Evolutionary conservation across 2,113 vertebrate genomes (phyloP), one percentile per base, ranked within the genome.

Genomic region (Tiliqua scincoides): DNA sequence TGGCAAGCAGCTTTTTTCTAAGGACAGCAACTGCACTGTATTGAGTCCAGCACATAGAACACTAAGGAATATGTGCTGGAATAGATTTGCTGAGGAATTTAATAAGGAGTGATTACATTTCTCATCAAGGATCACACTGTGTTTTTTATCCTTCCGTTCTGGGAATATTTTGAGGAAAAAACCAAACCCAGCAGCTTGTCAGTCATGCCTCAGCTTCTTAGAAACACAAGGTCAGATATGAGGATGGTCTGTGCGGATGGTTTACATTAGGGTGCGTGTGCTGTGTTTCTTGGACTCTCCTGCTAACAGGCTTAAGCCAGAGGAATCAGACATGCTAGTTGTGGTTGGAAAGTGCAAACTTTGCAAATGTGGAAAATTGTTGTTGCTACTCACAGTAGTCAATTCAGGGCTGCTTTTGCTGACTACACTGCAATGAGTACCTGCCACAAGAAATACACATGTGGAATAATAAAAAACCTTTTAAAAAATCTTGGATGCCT

Each of bases 221-320:
- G 89, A 94, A 92, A 75, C 70, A 25, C 40, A 2, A 25, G n/a
- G 32, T 82, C 70, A 80, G 40, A 65, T 35, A 85, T 87, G 85
- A 91, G 80, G 88, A 85, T 83, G 73, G 83, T 89, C 82, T 91
- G 7, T 93, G 73, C 27, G 82, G 63, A 82, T 79, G 85, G 87
- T 62, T 94, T 87, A n/a, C 85, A 63, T 89, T 85, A 82, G 91
- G 83, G 70, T 74, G 63, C 2, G 37, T 82, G 79, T 0, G 1
- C 77, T 93, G 92, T 91, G 68, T 90, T 92, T 92, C 87, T 95
- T 91, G 93, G 93, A 91, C 85, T 52, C 80, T 74, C 11, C 65
- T 23, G 79, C 8, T 91, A 37, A 35, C 37, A 62, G 52, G 65
- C 71, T 65, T 40, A 52, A 85, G 93, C 91, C 91, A 93, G 83